These are phyloP conservation scores for Pristionchus japonicus DNA, from an alignment of 2,888 invertebrate species.

Conservation along the genomic window DNA sequence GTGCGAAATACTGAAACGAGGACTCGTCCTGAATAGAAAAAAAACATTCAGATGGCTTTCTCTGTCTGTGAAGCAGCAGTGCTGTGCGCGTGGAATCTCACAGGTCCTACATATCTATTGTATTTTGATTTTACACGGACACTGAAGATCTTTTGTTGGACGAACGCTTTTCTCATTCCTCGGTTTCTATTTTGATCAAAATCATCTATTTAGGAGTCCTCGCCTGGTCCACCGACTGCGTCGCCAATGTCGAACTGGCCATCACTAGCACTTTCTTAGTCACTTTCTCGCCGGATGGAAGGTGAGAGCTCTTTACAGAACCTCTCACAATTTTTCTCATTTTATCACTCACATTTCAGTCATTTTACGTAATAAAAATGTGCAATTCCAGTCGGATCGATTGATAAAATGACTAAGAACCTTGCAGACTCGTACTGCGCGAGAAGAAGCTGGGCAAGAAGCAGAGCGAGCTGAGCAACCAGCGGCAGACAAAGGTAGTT, in stretches of 20 bases:
- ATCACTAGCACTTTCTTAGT: constrained; percentile 51
- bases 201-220: not conserved
- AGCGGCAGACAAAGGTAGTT: constrained; percentile 22
- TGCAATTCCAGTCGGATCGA: no score
- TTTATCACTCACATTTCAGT: no score
- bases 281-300: constrained; percentile 51
- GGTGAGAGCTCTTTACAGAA: constrained; percentile 39
- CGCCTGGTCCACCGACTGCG: constrained; percentile 32
- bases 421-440: constrained; percentile 25
- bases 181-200: no score
- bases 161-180: not conserved
- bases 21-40: constrained; percentile 18
- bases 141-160: no score
- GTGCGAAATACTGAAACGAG: not conserved
- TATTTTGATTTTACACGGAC: not conserved
- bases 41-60: constrained; percentile 56
- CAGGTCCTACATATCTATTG: constrained; percentile 45
- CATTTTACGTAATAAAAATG: no score
- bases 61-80: constrained; percentile 67
- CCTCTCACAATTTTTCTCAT: no score
- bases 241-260: constrained; percentile 48
- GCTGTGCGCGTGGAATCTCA: constrained; percentile 70
- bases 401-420: not conserved
- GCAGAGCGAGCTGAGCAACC: constrained; percentile 4
- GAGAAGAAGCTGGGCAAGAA: constrained; percentile 40